A percentile compares a stretch with the other conserved stretches of the same genome.
phyloP scores from a whole-genome alignment of 1,140 invertebrate species.

The Monomorium pharaonis region DNA sequence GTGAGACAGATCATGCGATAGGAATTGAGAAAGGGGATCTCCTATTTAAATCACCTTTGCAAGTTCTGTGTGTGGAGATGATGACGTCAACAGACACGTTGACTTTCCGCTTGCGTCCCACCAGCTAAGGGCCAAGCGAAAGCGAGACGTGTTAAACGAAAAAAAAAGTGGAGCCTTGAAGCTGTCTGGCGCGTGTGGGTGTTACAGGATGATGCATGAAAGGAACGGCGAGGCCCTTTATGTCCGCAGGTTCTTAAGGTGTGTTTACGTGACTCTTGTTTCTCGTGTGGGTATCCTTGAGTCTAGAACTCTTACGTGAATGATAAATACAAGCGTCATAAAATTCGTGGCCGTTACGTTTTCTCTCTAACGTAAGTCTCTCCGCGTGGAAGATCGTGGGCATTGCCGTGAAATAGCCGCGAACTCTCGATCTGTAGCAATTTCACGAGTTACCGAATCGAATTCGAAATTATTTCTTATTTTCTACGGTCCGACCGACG shows the following conservation, averaged over 20 bases:
- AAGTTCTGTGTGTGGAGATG: not conserved
- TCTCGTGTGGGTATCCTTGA: constrained; percentile 14
- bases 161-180: constrained; percentile 24
- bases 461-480: not conserved
- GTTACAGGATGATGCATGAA: constrained; percentile 39
- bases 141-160: constrained; percentile 39
- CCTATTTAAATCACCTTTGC: constrained; percentile 3
- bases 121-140: constrained; percentile 35
- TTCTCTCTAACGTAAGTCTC: not conserved
- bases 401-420: not conserved
- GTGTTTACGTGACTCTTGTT: constrained; percentile 23
- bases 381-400: not conserved
- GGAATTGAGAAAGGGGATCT: constrained; percentile 18
- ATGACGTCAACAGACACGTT: constrained; percentile 22
- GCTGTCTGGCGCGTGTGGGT: constrained; percentile 52
- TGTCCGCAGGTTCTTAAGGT: constrained; percentile 44
- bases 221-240: constrained; percentile 42
- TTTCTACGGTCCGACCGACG: not conserved
- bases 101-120: constrained; percentile 8
- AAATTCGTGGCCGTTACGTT: not conserved
- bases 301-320: not conserved
- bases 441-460: not conserved
- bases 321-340: not conserved
- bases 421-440: not conserved
- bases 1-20: not conserved